Percentiles rank a stretch among this genome's conserved stretches.
phyloP scores from a whole-genome alignment of 1,140 invertebrate genomes.

The Xylocopa sonorina region DNA sequence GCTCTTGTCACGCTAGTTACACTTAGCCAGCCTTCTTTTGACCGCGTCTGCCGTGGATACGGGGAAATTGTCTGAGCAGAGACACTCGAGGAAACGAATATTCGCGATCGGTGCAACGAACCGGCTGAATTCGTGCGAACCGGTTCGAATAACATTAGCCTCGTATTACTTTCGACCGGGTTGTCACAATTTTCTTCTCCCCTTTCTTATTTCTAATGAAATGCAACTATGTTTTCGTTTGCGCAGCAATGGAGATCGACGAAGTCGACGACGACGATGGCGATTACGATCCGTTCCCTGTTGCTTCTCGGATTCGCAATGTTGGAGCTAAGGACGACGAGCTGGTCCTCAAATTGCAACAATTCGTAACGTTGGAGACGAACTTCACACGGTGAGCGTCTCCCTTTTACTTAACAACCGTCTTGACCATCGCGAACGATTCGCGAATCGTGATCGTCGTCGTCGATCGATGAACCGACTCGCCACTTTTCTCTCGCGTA shows the following conservation, averaged over 20 bases:
- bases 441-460: constrained; percentile 4
- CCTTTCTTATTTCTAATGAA: not conserved
- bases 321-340: constrained; percentile 63
- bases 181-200: not conserved
- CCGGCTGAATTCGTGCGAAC: not conserved
- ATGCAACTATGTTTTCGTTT: constrained; percentile 16
- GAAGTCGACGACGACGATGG: constrained; percentile 62
- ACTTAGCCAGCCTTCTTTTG: constrained; percentile 26
- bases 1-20: constrained; percentile 54
- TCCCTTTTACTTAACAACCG: not conserved
- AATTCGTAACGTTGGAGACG: constrained; percentile 63
- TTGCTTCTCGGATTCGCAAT: constrained; percentile 43
- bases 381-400: constrained; percentile 73
- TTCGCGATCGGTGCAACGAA: constrained; percentile 32
- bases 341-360: constrained; percentile 66
- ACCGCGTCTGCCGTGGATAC: constrained; percentile 12
- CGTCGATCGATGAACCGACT: constrained; percentile 1
- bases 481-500: not conserved
- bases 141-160: not conserved
- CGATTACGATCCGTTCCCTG: constrained; percentile 24
- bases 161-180: not conserved
- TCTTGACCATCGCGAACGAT: not conserved
- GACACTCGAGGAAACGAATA: constrained; percentile 26
- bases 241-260: constrained; percentile 71
- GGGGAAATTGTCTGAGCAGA: constrained; percentile 39